A percentile compares a stretch with the other conserved stretches of the same genome.
Conservation (phyloP, 2,888 invertebrate genomes). For the Diplazon laetatorius region DNA sequence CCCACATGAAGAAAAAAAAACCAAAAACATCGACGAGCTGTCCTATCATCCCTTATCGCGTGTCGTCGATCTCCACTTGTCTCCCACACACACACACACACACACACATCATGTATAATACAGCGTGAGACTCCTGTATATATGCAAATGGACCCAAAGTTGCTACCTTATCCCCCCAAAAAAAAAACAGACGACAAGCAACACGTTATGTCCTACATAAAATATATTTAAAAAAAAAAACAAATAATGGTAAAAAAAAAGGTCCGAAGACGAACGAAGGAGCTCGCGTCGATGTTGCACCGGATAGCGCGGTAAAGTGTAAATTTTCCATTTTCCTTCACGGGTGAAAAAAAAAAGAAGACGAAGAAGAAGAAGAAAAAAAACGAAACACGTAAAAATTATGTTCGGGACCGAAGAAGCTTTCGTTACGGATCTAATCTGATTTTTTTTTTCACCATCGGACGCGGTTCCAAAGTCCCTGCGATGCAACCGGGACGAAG, state of each 20-base stretch:
- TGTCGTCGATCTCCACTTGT: conserved; percentile 1
- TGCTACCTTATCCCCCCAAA: neutral
- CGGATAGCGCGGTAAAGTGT: conserved; percentile 49
- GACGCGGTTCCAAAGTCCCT: conserved; percentile 27
- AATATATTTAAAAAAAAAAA: conserved; percentile 31
- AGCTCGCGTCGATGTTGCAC: conserved; percentile 54
- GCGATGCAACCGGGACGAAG: neutral
- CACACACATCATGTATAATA: conserved; percentile 36
- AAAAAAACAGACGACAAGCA: no score
- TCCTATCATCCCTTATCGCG: conserved; percentile 25
- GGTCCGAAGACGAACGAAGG: conserved; percentile 40
- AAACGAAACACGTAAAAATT: no score
- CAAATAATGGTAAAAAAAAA: conserved; percentile 41
- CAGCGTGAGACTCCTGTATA: conserved; percentile 46
- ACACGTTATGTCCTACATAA: conserved; percentile 18
- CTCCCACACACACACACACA: no score
- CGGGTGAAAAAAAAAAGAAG: conserved; percentile 7
- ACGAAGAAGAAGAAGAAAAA: no score
- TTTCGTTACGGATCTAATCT: conserved; percentile 57
- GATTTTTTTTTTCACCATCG: conserved; percentile 40
- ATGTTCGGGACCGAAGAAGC: conserved; percentile 28
- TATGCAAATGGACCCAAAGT: conserved; percentile 37
- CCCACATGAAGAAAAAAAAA: no score
- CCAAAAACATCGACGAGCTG: conserved; percentile 2
- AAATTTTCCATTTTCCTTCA: conserved; percentile 34